Evolutionary conservation across 2,113 vertebrate genomes (phyloP).

Genomic region (Brevimyrus niger): DNA sequence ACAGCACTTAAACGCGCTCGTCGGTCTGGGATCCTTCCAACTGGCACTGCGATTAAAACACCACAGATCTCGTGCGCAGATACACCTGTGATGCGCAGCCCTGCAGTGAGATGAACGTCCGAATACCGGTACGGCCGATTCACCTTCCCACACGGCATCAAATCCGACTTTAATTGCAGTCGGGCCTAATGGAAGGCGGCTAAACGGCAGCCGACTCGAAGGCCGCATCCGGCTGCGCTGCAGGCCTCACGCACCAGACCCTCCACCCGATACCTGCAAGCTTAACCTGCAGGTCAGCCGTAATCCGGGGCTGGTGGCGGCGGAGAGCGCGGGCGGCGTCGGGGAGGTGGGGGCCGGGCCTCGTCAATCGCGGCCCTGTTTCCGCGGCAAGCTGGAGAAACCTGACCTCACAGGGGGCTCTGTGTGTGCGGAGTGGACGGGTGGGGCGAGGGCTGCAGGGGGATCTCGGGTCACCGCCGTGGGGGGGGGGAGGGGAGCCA

Average conservation of each 20-base stretch:
- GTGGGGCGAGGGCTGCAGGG: background rate
- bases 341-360: background rate
- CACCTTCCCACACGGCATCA: background rate
- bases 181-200: background rate
- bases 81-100: background rate
- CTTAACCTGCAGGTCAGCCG: background rate
- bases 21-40: background rate
- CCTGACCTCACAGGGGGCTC: constrained; percentile 16
- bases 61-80: background rate
- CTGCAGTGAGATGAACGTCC: background rate
- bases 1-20: background rate
- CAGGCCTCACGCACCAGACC: background rate
- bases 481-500: constrained; percentile 8
- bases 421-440: background rate
- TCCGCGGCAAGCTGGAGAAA: constrained; percentile 25
- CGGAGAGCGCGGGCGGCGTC: background rate
- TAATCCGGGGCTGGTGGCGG: background rate
- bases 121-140: background rate
- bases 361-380: constrained; percentile 26
- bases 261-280: background rate
- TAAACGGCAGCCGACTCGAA: background rate
- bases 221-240: background rate
- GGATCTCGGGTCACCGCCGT: background rate
- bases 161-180: background rate
- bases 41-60: background rate